phyloP scores from a whole-genome alignment of 2,888 invertebrate species.

The Seira sanloemensis region DNA sequence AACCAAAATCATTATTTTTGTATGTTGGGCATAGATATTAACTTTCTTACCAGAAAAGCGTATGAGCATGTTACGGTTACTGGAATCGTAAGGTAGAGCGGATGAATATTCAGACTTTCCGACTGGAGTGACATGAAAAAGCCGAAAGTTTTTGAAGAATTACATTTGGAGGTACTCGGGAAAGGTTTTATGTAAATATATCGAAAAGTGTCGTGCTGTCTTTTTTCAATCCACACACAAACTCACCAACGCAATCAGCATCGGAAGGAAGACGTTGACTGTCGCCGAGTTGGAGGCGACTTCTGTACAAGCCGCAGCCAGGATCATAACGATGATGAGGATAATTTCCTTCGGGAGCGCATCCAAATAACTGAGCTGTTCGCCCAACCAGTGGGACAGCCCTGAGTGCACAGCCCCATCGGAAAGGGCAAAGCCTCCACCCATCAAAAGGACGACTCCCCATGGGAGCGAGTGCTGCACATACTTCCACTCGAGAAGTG shows the following conservation, averaged over 20 bases:
- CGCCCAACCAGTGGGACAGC: constrained; percentile 85
- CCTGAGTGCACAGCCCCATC: constrained; percentile 88
- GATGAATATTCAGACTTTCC: constrained; percentile 84
- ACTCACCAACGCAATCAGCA: constrained; percentile 86
- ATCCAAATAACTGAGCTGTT: constrained; percentile 82
- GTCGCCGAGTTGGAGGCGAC: constrained; percentile 94
- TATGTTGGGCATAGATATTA: background rate
- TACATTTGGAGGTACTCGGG: too few species aligned
- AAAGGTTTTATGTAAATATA: too few species aligned
- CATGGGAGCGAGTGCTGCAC: constrained; percentile 61
- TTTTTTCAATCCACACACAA: background rate
- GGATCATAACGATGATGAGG: constrained; percentile 84
- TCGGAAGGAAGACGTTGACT: constrained; percentile 90
- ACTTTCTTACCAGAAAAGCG: constrained; percentile 81
- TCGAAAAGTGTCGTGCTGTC: background rate
- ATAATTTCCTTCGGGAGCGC: constrained; percentile 82
- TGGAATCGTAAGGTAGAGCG: constrained; percentile 92
- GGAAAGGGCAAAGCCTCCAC: constrained; percentile 89
- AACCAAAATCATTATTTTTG: constrained; percentile 17
- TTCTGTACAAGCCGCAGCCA: constrained; percentile 82
- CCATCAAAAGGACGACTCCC: constrained; percentile 62
- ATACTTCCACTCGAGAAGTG: constrained; percentile 64
- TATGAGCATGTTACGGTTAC: constrained; percentile 92
- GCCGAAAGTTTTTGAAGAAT: too few species aligned
- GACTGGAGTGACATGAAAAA: too few species aligned